Evolutionary conservation across 1,140 invertebrate species (phyloP).

Genomic region (Drosophila setifemur): DNA sequence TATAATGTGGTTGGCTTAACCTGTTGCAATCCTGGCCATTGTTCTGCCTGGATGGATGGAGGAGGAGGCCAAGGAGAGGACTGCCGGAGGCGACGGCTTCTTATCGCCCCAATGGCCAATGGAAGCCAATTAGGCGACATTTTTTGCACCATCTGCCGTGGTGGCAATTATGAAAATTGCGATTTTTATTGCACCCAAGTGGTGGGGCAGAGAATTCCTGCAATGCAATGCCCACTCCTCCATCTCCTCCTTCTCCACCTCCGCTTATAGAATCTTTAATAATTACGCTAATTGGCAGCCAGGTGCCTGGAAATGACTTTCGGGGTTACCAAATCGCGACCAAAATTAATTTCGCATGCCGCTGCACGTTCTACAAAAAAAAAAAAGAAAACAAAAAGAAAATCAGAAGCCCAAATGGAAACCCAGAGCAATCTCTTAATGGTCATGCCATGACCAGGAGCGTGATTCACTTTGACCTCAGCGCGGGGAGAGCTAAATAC

Average conservation of each 20-base stretch:
- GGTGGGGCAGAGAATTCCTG: slow-evolving; percentile 44
- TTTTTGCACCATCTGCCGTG: slow-evolving; percentile 73
- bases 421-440: slow-evolving; percentile 56
- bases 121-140: slow-evolving; percentile 77
- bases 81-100: slow-evolving; percentile 3
- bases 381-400: background rate
- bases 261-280: slow-evolving; percentile 65
- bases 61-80: background rate
- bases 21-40: slow-evolving; percentile 57
- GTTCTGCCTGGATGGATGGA: slow-evolving; percentile 53
- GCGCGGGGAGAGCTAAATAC: slow-evolving; percentile 9
- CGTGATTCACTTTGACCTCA: slow-evolving; percentile 79
- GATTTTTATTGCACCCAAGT: slow-evolving; percentile 73
- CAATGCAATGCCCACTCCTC: background rate
- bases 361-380: slow-evolving; percentile 56
- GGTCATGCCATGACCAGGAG: slow-evolving; percentile 67
- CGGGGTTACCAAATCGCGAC: slow-evolving; percentile 14
- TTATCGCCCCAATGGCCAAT: slow-evolving; percentile 49
- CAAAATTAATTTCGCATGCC: slow-evolving; percentile 75
- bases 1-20: slow-evolving; percentile 31
- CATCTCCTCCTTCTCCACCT: slow-evolving; percentile 4
- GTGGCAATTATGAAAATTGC: slow-evolving; percentile 78
- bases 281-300: slow-evolving; percentile 80
- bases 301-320: slow-evolving; percentile 57
- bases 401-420: too few relatives aligned